Conservation (phyloP, 2,888 invertebrate species). For the Himalopsyche japonica region DNA sequence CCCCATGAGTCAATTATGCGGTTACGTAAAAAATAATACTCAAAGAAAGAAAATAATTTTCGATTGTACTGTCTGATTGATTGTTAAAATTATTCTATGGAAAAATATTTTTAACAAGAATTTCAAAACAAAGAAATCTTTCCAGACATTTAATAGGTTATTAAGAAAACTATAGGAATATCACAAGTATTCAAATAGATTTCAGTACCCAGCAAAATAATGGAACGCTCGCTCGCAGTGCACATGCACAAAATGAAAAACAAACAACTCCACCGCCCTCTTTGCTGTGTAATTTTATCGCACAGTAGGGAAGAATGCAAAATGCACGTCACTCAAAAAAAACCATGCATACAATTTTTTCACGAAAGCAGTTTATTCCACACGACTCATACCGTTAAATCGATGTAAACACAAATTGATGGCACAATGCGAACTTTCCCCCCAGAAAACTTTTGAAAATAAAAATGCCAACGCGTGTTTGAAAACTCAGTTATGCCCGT, state of each 20-base stretch:
- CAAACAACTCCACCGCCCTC: background rate
- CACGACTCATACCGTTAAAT: background rate
- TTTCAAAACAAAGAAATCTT: too few relatives aligned
- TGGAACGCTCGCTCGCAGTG: background rate
- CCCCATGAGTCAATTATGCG: too few relatives aligned
- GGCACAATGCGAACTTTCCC: background rate
- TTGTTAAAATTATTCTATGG: too few relatives aligned
- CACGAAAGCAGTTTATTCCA: background rate
- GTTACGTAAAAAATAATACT: too few relatives aligned
- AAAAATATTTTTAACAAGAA: too few relatives aligned
- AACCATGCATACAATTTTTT: background rate
- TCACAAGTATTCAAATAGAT: background rate
- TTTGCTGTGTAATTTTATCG: background rate
- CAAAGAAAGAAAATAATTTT: too few relatives aligned
- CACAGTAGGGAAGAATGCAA: background rate
- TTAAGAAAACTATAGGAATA: background rate
- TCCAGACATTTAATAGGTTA: too few relatives aligned
- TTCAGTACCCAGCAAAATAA: background rate
- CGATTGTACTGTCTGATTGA: too few relatives aligned
- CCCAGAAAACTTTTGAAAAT: background rate
- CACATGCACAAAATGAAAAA: background rate
- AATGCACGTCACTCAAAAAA: background rate
- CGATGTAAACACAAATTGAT: background rate
- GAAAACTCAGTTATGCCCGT: background rate
- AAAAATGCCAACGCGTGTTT: background rate